Base-by-base conservation (phyloP, 2,888 invertebrate species). In the Harpalus rufipes region DNA sequence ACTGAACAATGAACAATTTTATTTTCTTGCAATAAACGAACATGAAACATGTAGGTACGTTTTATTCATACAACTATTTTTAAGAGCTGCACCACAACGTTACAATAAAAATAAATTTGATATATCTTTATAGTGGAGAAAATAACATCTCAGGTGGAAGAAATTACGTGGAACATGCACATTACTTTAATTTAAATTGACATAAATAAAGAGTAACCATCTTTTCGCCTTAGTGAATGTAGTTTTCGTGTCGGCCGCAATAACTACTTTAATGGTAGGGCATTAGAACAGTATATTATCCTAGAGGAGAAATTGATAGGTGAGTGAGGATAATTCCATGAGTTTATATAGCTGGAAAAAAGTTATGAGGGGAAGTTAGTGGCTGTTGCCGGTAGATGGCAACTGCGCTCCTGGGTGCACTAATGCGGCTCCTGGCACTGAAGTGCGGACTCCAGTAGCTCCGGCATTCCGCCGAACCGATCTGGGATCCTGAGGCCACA, bases 331-430 rank as follows among this genome's bases (percentile, higher is more conserved):
- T 78, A 58, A 56, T 78, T 25, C 58, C 58, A 14, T 21, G 78
- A 78, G 78, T 78, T 78, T 58, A 78, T 25, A 58, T n/a, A 56
- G 78, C 58, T 58, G 25, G 58, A 78, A 78, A 74, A 78, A 78
- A 58, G 78, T 58, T 78, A 78, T 78, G 78, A 78, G 21, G 12
- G 18, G 16, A 78, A 44, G 58, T 78, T 58, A 44, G 58, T 58
- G 44, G 65, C 32, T 8, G 56, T 25, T 21, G 41, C 21, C 78
- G 14, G 25, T 58, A 78, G 61, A 65, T 63, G 81, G 81, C 81
- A 72, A 82, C 10, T 58, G 82, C 58, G 72, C 82, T 82, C 82
- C 58, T 56, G 82, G 82, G 82, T 68, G 72, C 82, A 82, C 82
- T 82, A 82, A 82, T 72, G 68, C 68, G 51, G 32, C 51, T 74